Conservation (phyloP, 2,797 vertebrate species). For the Lycodopsis pacificus region DNA sequence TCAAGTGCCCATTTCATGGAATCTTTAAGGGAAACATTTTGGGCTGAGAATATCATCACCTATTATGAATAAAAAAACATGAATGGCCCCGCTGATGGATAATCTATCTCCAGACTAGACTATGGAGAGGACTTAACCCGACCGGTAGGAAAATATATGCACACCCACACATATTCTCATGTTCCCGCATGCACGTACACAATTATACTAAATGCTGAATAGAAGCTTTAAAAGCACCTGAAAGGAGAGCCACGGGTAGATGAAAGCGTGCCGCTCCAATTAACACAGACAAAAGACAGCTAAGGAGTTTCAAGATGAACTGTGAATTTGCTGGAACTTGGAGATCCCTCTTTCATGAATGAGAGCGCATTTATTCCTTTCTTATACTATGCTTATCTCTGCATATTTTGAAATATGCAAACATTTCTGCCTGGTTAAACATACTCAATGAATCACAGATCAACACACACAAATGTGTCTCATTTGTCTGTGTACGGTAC, state of each 20-base stretch:
- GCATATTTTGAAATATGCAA: constrained; percentile 15
- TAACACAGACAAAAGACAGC: constrained; percentile 27
- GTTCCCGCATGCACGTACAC: not conserved
- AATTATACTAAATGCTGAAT: constrained; percentile 5
- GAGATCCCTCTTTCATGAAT: not conserved
- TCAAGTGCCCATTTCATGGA: constrained; percentile 8
- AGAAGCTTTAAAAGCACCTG: constrained; percentile 15
- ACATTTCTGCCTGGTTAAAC: constrained; percentile 4
- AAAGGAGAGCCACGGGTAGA: constrained; percentile 3
- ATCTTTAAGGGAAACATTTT: constrained; percentile 18
- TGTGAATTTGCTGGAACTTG: constrained; percentile 29
- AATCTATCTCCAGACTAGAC: constrained; percentile 14
- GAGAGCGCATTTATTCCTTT: constrained; percentile 12
- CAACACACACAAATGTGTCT: constrained; percentile 4
- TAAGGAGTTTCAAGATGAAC: constrained; percentile 33
- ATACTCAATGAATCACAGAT: not conserved
- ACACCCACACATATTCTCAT: not conserved
- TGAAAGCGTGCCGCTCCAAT: constrained; percentile 16
- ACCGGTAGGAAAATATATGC: not conserved
- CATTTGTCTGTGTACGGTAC: constrained; percentile 70
- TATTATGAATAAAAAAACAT: constrained; percentile 34
- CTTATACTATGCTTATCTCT: not conserved
- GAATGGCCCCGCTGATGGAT: constrained; percentile 26
- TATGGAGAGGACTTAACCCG: constrained; percentile 13
- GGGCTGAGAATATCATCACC: not conserved